Evolutionary conservation across 2,888 invertebrate genomes (phyloP).

Genomic region (Torymus tubicola): DNA sequence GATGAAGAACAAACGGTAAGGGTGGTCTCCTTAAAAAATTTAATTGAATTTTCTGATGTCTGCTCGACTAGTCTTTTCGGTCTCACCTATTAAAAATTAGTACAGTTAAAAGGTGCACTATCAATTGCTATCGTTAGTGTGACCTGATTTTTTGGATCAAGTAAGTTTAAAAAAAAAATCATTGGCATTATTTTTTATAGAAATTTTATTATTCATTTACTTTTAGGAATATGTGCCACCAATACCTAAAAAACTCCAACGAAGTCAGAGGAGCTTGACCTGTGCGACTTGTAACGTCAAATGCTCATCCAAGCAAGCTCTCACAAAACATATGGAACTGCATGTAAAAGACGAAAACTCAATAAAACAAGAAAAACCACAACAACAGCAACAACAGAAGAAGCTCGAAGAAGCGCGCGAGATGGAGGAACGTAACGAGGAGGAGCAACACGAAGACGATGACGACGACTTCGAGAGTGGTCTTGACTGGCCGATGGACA

Average conservation of each 20-base stretch:
- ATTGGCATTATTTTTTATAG: too few species aligned
- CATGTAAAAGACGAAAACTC: constrained; percentile 68
- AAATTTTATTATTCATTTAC: constrained; percentile 8
- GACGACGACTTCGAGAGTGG: constrained; percentile 72
- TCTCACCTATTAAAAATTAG: too few species aligned
- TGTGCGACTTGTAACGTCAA: constrained; percentile 71
- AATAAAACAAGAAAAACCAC: constrained; percentile 55
- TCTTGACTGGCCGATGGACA: constrained; percentile 74
- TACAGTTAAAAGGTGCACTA: too few species aligned
- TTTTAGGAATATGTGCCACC: constrained; percentile 17
- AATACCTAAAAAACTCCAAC: constrained; percentile 58
- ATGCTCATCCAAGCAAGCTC: constrained; percentile 70
- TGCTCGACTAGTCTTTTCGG: too few species aligned
- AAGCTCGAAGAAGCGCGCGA: neutral
- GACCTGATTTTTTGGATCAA: too few species aligned
- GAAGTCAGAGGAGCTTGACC: constrained; percentile 65
- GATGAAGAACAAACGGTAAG: constrained; percentile 3
- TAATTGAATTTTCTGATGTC: too few species aligned
- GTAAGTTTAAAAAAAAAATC: too few species aligned
- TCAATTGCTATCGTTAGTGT: too few species aligned
- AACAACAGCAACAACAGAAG: too few species aligned
- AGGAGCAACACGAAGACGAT: constrained; percentile 60
- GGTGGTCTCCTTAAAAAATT: too few species aligned
- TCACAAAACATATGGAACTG: constrained; percentile 72
- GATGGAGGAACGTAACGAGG: constrained; percentile 59